Evolutionary conservation across 2,113 vertebrate species (phyloP).

Genomic region (Alligator sinensis): DNA sequence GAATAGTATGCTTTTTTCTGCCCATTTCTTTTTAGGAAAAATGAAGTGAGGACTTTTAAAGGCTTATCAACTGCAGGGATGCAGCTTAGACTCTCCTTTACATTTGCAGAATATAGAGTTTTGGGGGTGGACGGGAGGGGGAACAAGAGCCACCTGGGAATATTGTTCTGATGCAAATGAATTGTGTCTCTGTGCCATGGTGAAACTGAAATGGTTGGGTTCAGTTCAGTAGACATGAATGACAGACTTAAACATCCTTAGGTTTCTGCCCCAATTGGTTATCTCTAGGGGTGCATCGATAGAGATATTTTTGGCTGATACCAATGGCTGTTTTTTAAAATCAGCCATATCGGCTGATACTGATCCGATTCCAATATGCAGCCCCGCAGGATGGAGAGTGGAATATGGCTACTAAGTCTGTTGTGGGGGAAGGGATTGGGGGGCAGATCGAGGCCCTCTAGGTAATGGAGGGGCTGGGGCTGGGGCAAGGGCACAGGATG

Average conservation of each 20-base stretch:
- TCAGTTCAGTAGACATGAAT: background rate
- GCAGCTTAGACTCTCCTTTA: no score
- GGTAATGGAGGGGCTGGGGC: no score
- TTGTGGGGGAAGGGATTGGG: no score
- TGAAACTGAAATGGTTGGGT: background rate
- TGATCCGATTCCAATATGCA: background rate
- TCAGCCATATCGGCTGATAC: background rate
- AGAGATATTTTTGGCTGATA: background rate
- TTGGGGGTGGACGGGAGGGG: background rate
- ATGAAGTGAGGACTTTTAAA: background rate
- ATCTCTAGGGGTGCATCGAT: no score
- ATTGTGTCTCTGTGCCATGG: background rate
- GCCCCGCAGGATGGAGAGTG: background rate
- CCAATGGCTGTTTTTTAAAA: background rate
- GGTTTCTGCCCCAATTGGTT: background rate
- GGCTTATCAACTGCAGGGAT: background rate
- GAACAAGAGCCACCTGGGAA: background rate
- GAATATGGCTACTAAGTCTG: background rate
- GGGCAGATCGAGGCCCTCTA: no score
- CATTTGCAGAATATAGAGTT: background rate
- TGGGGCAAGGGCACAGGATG: no score
- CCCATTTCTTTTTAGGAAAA: background rate
- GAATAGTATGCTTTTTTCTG: background rate
- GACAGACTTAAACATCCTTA: background rate
- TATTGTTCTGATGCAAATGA: background rate